Percentiles rank a stretch among this genome's conserved stretches.
phyloP scores from a whole-genome alignment of 2,113 vertebrate species.

The Malaclemys terrapin region DNA sequence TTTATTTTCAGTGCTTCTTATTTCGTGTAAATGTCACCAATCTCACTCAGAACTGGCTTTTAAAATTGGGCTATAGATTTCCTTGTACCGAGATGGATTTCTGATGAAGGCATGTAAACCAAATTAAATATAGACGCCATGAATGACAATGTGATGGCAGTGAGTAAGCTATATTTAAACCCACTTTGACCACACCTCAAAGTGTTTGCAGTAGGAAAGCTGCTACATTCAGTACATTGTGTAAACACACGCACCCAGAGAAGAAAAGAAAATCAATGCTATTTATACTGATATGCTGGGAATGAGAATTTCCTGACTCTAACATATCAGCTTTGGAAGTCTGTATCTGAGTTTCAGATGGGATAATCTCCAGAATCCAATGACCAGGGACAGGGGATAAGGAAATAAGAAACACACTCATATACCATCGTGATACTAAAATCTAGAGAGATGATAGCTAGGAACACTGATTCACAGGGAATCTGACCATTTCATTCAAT shows the following conservation, averaged over 20 bases:
- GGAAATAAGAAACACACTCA: neutral
- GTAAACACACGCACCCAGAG: neutral
- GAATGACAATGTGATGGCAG: conserved; percentile 61
- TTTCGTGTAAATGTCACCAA: conserved; percentile 29
- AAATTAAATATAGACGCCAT: conserved; percentile 74
- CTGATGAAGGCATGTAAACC: conserved; percentile 63
- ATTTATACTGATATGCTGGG: neutral
- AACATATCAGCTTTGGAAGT: neutral
- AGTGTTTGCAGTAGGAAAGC: conserved; percentile 44
- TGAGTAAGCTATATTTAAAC: conserved; percentile 65
- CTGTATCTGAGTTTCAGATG: neutral
- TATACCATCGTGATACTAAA: neutral
- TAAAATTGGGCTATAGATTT: conserved; percentile 58
- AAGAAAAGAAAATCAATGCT: neutral
- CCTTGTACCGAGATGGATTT: conserved; percentile 63
- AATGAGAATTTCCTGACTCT: neutral
- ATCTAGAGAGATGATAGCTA: neutral
- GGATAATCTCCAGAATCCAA: neutral
- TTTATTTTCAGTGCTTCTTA: conserved; percentile 47
- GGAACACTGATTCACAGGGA: neutral
- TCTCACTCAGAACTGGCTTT: conserved; percentile 31
- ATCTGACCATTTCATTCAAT: neutral
- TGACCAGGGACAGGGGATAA: neutral
- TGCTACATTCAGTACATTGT: neutral
- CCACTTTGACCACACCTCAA: conserved; percentile 69